A percentile compares a stretch with the other conserved stretches of the same genome.
These are phyloP conservation scores for Deilephila elpenor DNA, from an alignment of 2,888 invertebrate genomes.

Conservation along the genomic window DNA sequence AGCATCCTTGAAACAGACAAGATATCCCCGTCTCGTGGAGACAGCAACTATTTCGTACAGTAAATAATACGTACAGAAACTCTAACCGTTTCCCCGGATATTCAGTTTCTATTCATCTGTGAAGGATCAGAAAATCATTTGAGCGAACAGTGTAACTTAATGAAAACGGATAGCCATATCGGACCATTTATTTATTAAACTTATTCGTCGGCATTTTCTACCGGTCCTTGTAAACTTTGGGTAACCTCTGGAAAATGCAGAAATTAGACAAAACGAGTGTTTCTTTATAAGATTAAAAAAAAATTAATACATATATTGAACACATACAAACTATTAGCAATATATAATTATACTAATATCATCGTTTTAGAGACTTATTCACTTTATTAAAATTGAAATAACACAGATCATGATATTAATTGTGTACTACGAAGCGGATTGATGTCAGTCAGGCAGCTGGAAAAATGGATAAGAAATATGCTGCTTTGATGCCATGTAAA, in stretches of 20 bases:
- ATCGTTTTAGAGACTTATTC: neutral
- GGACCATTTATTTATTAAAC: neutral
- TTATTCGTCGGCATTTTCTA: too few species aligned
- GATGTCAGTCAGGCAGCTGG: too few species aligned
- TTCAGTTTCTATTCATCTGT: conserved; percentile 17
- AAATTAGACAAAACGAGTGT: too few species aligned
- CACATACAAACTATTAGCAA: too few species aligned
- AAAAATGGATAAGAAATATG: too few species aligned
- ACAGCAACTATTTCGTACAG: conserved; percentile 10
- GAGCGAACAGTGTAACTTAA: neutral
- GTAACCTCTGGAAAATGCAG: too few species aligned
- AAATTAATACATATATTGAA: too few species aligned
- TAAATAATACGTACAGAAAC: conserved; percentile 4
- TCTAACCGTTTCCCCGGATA: neutral
- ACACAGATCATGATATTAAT: neutral
- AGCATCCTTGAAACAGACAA: conserved; percentile 36
- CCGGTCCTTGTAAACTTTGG: too few species aligned
- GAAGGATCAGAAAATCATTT: conserved; percentile 3
- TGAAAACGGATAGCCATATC: neutral
- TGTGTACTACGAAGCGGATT: too few species aligned
- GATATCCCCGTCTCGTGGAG: conserved; percentile 21
- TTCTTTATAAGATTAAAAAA: too few species aligned
- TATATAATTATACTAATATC: too few species aligned
- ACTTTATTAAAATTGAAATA: neutral
- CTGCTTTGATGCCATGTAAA: too few species aligned